These are phyloP conservation scores for Xestia sexstrigata DNA, from an alignment of 2,888 invertebrate species.

Conservation along the genomic window DNA sequence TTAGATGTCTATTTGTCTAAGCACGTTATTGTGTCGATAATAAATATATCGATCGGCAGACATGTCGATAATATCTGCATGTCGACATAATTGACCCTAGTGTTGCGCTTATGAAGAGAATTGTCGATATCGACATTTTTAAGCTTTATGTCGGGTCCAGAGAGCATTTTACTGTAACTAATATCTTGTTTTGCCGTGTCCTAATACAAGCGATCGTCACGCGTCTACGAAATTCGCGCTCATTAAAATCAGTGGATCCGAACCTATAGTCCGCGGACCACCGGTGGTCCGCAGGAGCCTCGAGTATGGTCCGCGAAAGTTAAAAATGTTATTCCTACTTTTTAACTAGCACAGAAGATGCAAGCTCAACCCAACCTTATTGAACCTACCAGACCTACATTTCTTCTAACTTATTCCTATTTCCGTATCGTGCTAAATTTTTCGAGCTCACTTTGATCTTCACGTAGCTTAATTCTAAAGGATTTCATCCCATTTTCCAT, in stretches of 20 bases:
- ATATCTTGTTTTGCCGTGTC: background rate
- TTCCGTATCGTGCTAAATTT: too few species aligned
- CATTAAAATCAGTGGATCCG: background rate
- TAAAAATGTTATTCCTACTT: too few species aligned
- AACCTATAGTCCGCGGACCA: too few species aligned
- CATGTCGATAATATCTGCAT: constrained; percentile 39
- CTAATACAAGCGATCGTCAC: background rate
- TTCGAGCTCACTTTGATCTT: too few species aligned
- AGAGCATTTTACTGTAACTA: constrained; percentile 10
- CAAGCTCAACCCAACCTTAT: too few species aligned
- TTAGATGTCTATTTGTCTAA: constrained; percentile 53
- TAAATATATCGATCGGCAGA: constrained; percentile 33
- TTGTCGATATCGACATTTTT: constrained; percentile 48
- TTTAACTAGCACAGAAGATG: too few species aligned
- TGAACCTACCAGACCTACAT: too few species aligned
- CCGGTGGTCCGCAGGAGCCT: too few species aligned
- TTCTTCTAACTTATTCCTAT: too few species aligned
- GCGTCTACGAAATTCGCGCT: background rate
- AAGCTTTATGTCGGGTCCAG: constrained; percentile 58
- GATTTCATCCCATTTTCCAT: too few species aligned
- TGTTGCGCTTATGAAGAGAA: constrained; percentile 44
- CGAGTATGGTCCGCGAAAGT: too few species aligned
- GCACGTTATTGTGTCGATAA: constrained; percentile 62
- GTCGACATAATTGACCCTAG: constrained; percentile 54
- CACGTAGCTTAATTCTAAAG: too few species aligned